Base-by-base conservation (phyloP, 2,113 vertebrate genomes). In the Bolborhynchus lineola region DNA sequence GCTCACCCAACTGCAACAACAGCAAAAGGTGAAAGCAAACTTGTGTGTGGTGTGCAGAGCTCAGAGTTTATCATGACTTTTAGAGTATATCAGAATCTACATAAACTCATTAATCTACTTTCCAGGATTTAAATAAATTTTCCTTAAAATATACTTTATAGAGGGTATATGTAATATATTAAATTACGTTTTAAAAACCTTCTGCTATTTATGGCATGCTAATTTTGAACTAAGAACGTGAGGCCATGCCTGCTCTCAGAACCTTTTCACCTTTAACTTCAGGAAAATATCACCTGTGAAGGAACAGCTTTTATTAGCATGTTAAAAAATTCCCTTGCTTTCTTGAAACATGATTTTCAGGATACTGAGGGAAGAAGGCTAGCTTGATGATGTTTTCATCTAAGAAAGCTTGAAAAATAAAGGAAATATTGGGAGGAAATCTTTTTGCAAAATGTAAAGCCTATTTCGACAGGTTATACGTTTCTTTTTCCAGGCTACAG, bases 1-100 rank as follows among this genome's bases (percentile, higher is more conserved):
- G 60, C 42, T 83, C 0, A 0, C 21, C 33, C 67, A 24, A 62
- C 42, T 15, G 12, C 39, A 79, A 50, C 0, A 0, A 16, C 65
- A 42, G 44, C 62, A 78, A 46, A 50, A 77, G 35, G 41, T 3
- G 31, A 79, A 93, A 49, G 23, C 7, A 75, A 64, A 68, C 28
- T 47, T 23, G 19, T n/a, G 28, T 41, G 19, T 14, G 28, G 53
- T 29, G 23, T 42, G 26, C 52, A 44, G n/a, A 65, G 11, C 53
- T 72, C 75, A 33, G 44, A 28, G n/a, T 18, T 57, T 33, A 4
- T 23, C 26, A n/a, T 35, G 44, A n/a, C 37, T 74, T 72, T 49
- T 20, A 67, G 64, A 46, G 57, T 21, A 50, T 52, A 79, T 35
- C 25, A 63, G 57, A 86, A 75, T 50, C 59, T 33, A 55, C 25